Percentiles rank a stretch among this genome's conserved stretches.
Conservation (phyloP, 2,113 vertebrate species). For the Mixornis gularis region DNA sequence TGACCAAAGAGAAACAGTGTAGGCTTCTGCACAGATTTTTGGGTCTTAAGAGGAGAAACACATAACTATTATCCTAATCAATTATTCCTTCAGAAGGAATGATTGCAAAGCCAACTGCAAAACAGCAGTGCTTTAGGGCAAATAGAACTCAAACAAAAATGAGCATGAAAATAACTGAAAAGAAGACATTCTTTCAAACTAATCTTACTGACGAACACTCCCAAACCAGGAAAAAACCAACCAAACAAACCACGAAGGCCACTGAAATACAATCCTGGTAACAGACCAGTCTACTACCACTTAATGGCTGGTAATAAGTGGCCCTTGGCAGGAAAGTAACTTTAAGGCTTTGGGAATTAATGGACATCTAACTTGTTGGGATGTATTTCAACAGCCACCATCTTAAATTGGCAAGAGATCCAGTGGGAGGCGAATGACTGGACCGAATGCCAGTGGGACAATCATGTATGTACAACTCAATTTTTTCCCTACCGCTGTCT, state of each 20-base stretch:
- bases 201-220: neutral
- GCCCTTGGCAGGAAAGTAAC: neutral
- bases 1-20: neutral
- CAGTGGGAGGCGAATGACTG: neutral
- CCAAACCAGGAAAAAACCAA: neutral
- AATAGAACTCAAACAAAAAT: neutral
- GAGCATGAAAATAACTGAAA: neutral
- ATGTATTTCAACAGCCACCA: neutral
- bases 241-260: neutral
- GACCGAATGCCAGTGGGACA: neutral
- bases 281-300: neutral
- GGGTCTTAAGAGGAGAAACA: neutral
- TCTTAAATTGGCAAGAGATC: neutral
- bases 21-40: neutral
- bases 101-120: neutral
- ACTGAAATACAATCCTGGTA: neutral
- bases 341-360: neutral
- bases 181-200: neutral
- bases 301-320: neutral
- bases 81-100: neutral
- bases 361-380: neutral
- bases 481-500: neutral
- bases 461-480: neutral
- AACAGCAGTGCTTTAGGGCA: neutral
- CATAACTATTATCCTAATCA: neutral